A percentile compares a stretch with the other conserved stretches of the same genome.
Conservation (phyloP, 2,797 vertebrate species). For the Poecilia wingei region DNA sequence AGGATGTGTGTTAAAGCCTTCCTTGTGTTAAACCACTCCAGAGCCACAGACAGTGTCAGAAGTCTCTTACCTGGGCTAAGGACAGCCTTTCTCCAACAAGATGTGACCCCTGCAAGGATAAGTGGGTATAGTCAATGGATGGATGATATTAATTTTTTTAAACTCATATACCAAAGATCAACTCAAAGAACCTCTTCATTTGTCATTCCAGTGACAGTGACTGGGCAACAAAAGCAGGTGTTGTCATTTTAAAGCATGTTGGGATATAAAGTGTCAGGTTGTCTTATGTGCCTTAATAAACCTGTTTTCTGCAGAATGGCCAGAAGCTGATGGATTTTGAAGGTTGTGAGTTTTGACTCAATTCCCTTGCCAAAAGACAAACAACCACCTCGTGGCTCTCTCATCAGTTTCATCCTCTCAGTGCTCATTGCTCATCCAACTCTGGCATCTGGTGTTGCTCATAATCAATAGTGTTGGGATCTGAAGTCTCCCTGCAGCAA, state of each 20-base stretch:
- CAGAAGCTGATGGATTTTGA: constrained; percentile 68
- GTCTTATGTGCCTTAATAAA: constrained; percentile 57
- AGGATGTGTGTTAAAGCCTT: too few species aligned
- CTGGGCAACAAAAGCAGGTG: not conserved
- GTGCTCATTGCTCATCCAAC: constrained; percentile 72
- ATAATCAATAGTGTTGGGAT: constrained; percentile 73
- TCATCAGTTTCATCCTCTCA: constrained; percentile 74
- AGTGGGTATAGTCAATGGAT: not conserved
- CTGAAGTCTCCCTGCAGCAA: constrained; percentile 61
- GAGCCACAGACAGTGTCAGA: not conserved
- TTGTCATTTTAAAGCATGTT: constrained; percentile 9
- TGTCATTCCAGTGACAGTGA: not conserved
- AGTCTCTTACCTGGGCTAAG: not conserved
- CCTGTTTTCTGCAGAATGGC: constrained; percentile 49
- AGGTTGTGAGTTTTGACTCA: constrained; percentile 65
- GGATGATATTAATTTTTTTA: not conserved
- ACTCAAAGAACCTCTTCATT: not conserved
- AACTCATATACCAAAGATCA: not conserved
- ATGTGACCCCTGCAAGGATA: not conserved
- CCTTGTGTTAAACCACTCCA: not conserved
- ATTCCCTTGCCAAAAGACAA: constrained; percentile 72
- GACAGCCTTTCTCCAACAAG: not conserved
- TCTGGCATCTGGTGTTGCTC: constrained; percentile 72
- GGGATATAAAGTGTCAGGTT: constrained; percentile 1
- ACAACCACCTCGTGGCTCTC: constrained; percentile 70